phyloP scores from a whole-genome alignment of 2,888 invertebrate species.

The Dendrolimus pini region DNA sequence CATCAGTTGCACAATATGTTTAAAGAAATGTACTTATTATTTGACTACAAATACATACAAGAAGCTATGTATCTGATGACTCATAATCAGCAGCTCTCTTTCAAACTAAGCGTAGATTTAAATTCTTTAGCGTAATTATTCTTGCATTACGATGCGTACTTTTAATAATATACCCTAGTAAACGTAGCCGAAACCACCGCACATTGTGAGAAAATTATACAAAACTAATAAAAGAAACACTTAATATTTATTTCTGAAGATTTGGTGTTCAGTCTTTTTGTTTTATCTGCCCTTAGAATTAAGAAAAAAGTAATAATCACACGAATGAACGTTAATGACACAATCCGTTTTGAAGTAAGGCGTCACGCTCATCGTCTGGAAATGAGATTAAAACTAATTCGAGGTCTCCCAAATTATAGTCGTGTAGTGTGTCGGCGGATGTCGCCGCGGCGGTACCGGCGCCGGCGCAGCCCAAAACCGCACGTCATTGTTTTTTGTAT shows the following conservation, averaged over 20 bases:
- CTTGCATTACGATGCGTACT: constrained; percentile 43
- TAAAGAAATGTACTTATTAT: too few relatives aligned
- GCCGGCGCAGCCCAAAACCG: constrained; percentile 65
- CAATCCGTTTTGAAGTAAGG: constrained; percentile 55
- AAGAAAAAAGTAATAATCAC: constrained; percentile 52
- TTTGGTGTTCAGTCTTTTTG: constrained; percentile 25
- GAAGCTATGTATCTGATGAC: too few relatives aligned
- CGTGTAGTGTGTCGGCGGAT: constrained; percentile 53
- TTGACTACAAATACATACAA: too few relatives aligned
- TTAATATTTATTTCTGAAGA: constrained; percentile 33
- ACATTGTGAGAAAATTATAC: constrained; percentile 8
- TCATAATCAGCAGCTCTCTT: too few relatives aligned
- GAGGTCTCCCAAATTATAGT: constrained; percentile 73
- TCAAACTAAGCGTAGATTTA: constrained; percentile 1
- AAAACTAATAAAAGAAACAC: constrained; percentile 20
- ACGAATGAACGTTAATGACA: constrained; percentile 72
- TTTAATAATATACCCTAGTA: constrained; percentile 21
- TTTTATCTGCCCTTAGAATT: constrained; percentile 30
- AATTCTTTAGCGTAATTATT: constrained; percentile 46
- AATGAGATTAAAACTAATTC: constrained; percentile 71
- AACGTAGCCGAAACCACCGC: constrained; percentile 45
- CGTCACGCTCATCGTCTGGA: constrained; percentile 69
- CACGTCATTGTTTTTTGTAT: constrained; percentile 76
- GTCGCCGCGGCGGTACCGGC: constrained; percentile 62
- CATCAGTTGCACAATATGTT: too few relatives aligned